These are phyloP conservation scores for Agriopis marginaria DNA, from an alignment of 2,888 invertebrate genomes.

Conservation along the genomic window DNA sequence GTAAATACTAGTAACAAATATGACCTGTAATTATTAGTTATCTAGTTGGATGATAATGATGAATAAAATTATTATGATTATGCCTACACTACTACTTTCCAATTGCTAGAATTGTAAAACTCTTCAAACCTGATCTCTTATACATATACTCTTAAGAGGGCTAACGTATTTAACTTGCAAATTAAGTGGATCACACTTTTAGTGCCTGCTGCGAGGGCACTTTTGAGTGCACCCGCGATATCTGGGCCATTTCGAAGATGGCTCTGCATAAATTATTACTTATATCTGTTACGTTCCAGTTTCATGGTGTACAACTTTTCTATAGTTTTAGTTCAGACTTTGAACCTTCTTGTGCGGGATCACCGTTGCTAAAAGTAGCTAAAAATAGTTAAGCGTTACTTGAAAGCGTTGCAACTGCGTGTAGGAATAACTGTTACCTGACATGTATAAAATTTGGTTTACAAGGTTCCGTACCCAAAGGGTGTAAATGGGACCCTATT, in stretches of 20 bases:
- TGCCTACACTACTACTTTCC: neutral
- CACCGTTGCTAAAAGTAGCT: neutral
- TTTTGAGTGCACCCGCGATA: constrained; percentile 32
- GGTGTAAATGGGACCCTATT: too few relatives aligned
- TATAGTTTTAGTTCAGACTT: neutral
- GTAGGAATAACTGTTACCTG: too few relatives aligned
- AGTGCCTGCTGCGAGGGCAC: constrained; percentile 30
- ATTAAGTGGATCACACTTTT: constrained; percentile 36
- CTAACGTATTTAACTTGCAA: constrained; percentile 24
- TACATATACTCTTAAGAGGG: constrained; percentile 4
- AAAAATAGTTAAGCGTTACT: too few relatives aligned
- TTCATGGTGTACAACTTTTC: neutral
- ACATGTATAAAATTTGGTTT: too few relatives aligned
- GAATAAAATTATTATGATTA: too few relatives aligned
- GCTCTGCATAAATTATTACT: constrained; percentile 4
- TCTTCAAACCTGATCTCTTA: neutral
- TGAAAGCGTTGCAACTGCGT: too few relatives aligned
- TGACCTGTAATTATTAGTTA: too few relatives aligned
- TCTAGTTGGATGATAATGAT: too few relatives aligned
- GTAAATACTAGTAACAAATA: too few relatives aligned
- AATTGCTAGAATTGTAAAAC: neutral
- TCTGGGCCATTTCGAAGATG: constrained; percentile 16
- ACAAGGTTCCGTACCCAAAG: too few relatives aligned
- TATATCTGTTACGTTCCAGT: neutral
- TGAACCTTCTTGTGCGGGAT: neutral